These are phyloP conservation scores for Drosophila anomelani DNA, from an alignment of 2,888 invertebrate species.

Conservation along the genomic window DNA sequence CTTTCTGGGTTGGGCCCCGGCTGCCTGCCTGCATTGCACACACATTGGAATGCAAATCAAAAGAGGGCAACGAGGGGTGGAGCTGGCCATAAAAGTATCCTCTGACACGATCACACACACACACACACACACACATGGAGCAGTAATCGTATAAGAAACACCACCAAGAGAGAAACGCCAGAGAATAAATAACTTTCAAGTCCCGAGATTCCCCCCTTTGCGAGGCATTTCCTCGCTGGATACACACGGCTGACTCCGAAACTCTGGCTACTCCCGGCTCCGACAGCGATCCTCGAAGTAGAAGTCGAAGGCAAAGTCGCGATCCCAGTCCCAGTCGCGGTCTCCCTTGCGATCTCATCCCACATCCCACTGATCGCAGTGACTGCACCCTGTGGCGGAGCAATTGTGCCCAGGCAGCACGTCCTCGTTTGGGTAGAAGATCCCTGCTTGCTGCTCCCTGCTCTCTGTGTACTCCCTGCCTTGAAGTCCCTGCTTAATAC, in stretches of 20 bases:
- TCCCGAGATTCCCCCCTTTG: slow-evolving; percentile 61
- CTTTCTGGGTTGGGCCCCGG: slow-evolving; percentile 52
- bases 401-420: slow-evolving; percentile 71
- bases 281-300: slow-evolving; percentile 32
- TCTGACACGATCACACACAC: slow-evolving; percentile 52
- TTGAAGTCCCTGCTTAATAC: slow-evolving; percentile 9
- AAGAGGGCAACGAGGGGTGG: slow-evolving; percentile 30
- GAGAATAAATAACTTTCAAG: slow-evolving; percentile 71
- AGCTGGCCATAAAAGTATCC: slow-evolving; percentile 75
- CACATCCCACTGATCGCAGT: slow-evolving; percentile 18
- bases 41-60: slow-evolving; percentile 83
- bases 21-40: slow-evolving; percentile 42
- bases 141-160: not conserved
- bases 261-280: slow-evolving; percentile 27
- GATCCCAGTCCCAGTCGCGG: not conserved
- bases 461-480: not conserved
- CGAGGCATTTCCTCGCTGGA: slow-evolving; percentile 47
- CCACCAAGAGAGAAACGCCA: slow-evolving; percentile 33
- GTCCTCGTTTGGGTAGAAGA: slow-evolving; percentile 69
- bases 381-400: slow-evolving; percentile 77
- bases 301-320: not conserved
- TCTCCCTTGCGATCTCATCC: slow-evolving; percentile 12
- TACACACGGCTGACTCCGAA: slow-evolving; percentile 70
- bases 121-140: not conserved
- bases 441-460: slow-evolving; percentile 14